phyloP scores from a whole-genome alignment of 2,797 vertebrate genomes.

The Periparus ater region DNA sequence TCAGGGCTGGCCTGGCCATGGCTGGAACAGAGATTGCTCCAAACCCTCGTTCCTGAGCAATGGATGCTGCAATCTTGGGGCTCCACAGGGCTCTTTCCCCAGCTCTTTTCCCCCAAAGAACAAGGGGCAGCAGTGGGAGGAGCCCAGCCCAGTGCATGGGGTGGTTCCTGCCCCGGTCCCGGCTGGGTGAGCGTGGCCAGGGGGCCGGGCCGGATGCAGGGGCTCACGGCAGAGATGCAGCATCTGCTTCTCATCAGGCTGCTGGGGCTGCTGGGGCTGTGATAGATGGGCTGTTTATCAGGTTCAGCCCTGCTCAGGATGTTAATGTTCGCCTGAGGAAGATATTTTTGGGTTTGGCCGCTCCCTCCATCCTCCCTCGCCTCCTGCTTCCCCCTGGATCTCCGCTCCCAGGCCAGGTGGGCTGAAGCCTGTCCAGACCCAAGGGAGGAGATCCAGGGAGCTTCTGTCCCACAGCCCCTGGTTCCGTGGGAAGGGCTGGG shows the following conservation, averaged over 20 bases:
- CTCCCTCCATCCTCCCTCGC: conserved; percentile 15
- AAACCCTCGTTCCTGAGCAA: background rate
- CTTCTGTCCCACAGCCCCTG: background rate
- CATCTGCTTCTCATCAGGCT: conserved; percentile 75
- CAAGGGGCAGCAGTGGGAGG: fast-evolving
- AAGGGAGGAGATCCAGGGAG: background rate
- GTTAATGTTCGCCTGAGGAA: conserved; percentile 56
- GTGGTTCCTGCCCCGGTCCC: background rate
- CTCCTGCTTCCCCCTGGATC: conserved; percentile 12
- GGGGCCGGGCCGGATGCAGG: conserved; percentile 31
- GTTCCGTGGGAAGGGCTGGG: background rate
- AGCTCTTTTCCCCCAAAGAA: background rate
- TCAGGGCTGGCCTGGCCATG: background rate
- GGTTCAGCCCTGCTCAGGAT: conserved; percentile 72
- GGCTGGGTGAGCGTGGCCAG: background rate
- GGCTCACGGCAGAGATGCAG: conserved; percentile 25
- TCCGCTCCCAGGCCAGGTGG: background rate
- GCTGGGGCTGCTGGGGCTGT: conserved; percentile 46
- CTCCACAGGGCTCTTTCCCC: background rate
- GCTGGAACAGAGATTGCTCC: background rate
- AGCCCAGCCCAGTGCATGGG: background rate
- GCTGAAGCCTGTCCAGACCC: background rate
- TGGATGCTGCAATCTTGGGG: fast-evolving
- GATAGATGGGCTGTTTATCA: conserved; percentile 72
- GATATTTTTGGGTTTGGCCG: background rate